Evolutionary conservation across 2,797 vertebrate genomes (phyloP), one percentile per base, ranked within the genome.

Genomic region (Meriones psammophilus): DNA sequence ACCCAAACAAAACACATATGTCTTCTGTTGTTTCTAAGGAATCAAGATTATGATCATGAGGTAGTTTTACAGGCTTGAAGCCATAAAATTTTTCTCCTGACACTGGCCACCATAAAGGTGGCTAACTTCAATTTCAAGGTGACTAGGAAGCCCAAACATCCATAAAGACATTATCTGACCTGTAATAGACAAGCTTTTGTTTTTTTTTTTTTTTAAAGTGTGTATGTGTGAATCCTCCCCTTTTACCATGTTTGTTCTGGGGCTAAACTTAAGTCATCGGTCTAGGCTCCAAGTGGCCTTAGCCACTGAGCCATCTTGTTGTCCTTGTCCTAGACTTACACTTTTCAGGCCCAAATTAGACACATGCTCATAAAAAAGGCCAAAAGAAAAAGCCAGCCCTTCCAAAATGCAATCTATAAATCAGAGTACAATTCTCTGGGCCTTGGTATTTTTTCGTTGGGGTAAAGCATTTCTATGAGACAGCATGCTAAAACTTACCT

Each of bases 321-420:
- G 1, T 77, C 68, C 76, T 54, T 54, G 46, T 54, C 33, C 46
- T 33, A 77, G 58, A 91, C n/a, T 1, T 50, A 69, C 46, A 85
- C n/a, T 76, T 87, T 36, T 85, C 54, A 94, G 77, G 46, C 79
- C 30, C 68, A 90, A 12, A 90, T 3, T 68, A 33, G 81, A 95
- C 84, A 92, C 12, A n/a, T 64, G 15, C 30, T 96, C n/a, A 83
- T 58, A 73, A 66, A 74, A 73, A 6, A 76, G 73, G 3, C n/a
- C 54, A 85, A 68, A 60, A 39, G 15, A 33, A 33, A 74, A 71
- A 3, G 5, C 15, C 17, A n/a, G 54, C 15, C 50, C 8, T 80
- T 28, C 69, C 42, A 64, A 93, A 93, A 78, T 42, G 5, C 56
- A 77, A 42, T 83, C 64, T 96, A 64, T 91, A 93, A 83, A 93